phyloP scores from a whole-genome alignment of 2,888 invertebrate species.

The Panopea generosa region DNA sequence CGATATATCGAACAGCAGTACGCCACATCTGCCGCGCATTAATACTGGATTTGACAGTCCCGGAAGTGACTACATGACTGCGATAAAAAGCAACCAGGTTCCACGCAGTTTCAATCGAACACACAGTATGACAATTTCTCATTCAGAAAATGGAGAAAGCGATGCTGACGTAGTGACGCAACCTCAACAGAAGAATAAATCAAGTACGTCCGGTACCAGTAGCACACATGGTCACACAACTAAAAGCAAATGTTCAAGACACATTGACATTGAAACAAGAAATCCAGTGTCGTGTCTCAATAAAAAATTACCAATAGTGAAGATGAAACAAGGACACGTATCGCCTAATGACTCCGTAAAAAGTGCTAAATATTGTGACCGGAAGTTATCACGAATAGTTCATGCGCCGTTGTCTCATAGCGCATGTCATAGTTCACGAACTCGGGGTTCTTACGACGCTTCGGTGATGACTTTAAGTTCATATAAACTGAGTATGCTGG shows the following conservation, averaged over 20 bases:
- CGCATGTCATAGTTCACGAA: constrained; percentile 14
- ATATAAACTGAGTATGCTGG: constrained; percentile 26
- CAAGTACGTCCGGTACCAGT: too few species aligned
- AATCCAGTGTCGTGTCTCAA: not conserved
- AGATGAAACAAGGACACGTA: not conserved
- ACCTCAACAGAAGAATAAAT: too few species aligned
- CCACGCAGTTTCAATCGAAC: not conserved
- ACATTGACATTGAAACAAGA: too few species aligned
- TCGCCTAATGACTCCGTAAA: not conserved
- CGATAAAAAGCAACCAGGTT: constrained; percentile 11
- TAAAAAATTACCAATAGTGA: not conserved
- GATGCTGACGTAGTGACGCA: too few species aligned
- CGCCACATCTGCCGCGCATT: constrained; percentile 39
- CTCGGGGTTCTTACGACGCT: not conserved
- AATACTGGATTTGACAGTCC: constrained; percentile 43
- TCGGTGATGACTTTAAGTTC: constrained; percentile 15
- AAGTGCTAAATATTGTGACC: constrained; percentile 1
- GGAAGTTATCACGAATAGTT: not conserved
- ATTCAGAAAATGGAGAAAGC: too few species aligned
- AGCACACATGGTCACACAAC: too few species aligned
- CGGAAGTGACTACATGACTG: constrained; percentile 54
- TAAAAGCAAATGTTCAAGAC: too few species aligned
- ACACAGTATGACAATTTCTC: not conserved
- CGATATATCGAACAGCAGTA: constrained; percentile 7
- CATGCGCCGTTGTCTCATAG: constrained; percentile 4